Conservation (phyloP, 2,888 invertebrate species). For the Hydrotaea diabolus region DNA sequence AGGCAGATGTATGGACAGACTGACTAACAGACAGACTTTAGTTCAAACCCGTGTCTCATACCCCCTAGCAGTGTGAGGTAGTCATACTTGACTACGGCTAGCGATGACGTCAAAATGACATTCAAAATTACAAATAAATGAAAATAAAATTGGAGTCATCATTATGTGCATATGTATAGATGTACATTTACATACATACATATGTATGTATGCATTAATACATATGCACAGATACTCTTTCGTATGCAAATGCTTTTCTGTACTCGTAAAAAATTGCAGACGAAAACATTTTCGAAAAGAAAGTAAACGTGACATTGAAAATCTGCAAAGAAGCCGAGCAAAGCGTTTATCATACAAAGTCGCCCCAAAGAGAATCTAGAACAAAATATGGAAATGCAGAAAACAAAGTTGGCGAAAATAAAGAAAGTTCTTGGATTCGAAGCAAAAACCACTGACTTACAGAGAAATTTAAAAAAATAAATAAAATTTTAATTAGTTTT, state of each 20-base stretch:
- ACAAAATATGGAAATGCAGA: not conserved
- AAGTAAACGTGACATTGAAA: slow-evolving; percentile 30
- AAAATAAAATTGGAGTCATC: slow-evolving; percentile 5
- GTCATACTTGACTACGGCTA: not conserved
- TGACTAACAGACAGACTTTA: not conserved
- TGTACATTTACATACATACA: not conserved
- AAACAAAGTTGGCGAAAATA: not conserved
- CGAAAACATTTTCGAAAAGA: slow-evolving; percentile 2
- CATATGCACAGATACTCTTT: not conserved
- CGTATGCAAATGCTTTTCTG: not conserved
- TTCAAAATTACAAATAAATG: slow-evolving; percentile 10
- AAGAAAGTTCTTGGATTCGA: slow-evolving; percentile 15
- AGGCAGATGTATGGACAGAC: not conserved
- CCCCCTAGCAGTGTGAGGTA: not conserved
- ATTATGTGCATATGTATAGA: not conserved
- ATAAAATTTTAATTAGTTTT: slow-evolving; percentile 64
- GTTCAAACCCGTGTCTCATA: not conserved
- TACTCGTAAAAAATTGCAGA: not conserved
- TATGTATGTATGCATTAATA: no score
- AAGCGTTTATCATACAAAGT: not conserved
- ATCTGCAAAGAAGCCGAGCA: not conserved
- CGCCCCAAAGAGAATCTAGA: not conserved
- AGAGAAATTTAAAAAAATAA: slow-evolving; percentile 55
- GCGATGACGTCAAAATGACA: slow-evolving; percentile 28
- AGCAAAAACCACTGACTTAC: not conserved